phyloP scores from a whole-genome alignment of 1,140 invertebrate species.

The Cotesia chilonis region DNA sequence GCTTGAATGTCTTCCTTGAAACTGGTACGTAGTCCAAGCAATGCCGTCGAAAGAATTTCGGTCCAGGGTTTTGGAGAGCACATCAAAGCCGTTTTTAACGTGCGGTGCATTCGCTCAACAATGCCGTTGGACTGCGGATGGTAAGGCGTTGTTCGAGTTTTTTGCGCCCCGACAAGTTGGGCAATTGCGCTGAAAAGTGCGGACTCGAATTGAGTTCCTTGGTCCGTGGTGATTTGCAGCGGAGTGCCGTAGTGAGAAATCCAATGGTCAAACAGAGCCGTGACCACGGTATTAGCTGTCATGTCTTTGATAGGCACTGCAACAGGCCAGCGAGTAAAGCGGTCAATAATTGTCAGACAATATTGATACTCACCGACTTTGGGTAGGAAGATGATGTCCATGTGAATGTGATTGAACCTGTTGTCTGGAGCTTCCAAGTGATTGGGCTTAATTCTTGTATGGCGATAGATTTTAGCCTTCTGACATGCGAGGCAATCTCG shows the following conservation, averaged over 20 bases:
- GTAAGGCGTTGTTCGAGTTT: neutral
- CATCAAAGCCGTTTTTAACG: conserved; percentile 35
- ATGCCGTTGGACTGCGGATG: too few species aligned
- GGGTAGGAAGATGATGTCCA: conserved; percentile 52
- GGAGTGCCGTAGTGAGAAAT: too few species aligned
- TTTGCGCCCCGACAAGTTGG: conserved; percentile 11
- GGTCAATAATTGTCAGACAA: conserved; percentile 56
- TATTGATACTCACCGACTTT: conserved; percentile 34
- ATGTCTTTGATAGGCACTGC: conserved; percentile 48
- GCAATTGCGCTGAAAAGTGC: conserved; percentile 13
- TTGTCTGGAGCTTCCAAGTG: conserved; percentile 25
- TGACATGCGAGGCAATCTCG: conserved; percentile 44
- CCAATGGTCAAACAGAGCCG: too few species aligned
- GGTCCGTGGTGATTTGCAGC: conserved; percentile 21
- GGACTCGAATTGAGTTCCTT: conserved; percentile 29
- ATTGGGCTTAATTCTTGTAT: conserved; percentile 30
- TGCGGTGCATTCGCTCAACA: neutral
- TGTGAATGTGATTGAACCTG: conserved; percentile 40
- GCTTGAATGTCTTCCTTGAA: conserved; percentile 5
- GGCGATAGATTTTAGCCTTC: conserved; percentile 40
- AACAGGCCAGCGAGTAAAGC: conserved; percentile 36
- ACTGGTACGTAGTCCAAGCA: conserved; percentile 34
- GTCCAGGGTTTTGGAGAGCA: conserved; percentile 4
- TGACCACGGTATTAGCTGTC: neutral
- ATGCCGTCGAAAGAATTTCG: conserved; percentile 17